phyloP scores from a whole-genome alignment of 2,888 invertebrate species.

The Oeneis ivallda region DNA sequence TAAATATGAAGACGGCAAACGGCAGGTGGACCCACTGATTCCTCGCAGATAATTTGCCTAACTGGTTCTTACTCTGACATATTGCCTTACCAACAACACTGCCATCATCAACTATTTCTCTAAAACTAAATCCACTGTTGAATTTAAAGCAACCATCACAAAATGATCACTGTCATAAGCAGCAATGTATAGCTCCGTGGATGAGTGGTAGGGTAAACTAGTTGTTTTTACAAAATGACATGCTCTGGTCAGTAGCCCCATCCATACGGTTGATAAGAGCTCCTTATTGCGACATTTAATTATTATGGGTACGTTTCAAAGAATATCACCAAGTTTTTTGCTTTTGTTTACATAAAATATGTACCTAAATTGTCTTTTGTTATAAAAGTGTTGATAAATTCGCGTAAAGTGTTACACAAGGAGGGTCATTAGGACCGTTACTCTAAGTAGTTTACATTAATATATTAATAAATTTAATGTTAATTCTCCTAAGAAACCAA shows the following conservation, averaged over 20 bases:
- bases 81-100: constrained; percentile 46
- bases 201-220: constrained; percentile 12
- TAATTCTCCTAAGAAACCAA: background rate
- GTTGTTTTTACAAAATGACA: constrained; percentile 46
- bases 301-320: constrained; percentile 69
- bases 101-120: constrained; percentile 33
- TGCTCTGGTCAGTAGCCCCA: constrained; percentile 59
- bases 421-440: background rate
- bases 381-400: background rate
- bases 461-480: background rate
- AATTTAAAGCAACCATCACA: background rate
- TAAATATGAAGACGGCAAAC: constrained; percentile 54
- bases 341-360: constrained; percentile 33
- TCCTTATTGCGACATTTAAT: constrained; percentile 68
- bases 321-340: constrained; percentile 47
- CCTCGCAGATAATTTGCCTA: constrained; percentile 75
- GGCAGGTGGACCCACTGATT: constrained; percentile 76
- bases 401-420: background rate
- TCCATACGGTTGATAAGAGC: constrained; percentile 60
- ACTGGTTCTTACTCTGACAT: constrained; percentile 71
- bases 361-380: background rate
- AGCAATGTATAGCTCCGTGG: constrained; percentile 32
- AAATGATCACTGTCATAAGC: background rate
- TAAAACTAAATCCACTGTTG: constrained; percentile 42
- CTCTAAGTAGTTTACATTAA: background rate